phyloP scores from a whole-genome alignment of 2,797 vertebrate species.

The Agapornis canus region DNA sequence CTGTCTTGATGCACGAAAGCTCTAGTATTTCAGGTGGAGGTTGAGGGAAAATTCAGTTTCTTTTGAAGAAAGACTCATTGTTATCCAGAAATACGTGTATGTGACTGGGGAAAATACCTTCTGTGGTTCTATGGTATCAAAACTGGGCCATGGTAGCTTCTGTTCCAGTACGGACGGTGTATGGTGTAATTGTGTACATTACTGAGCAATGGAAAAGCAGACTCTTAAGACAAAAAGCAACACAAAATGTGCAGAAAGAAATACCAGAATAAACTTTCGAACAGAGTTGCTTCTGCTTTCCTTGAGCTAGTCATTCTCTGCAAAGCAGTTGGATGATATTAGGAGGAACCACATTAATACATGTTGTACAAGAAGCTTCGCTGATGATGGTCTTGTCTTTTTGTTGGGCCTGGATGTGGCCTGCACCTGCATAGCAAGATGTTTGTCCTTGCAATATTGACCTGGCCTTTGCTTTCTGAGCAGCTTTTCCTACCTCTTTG shows the following conservation, averaged over 20 bases:
- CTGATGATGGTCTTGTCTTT: background rate
- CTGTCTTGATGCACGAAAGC: background rate
- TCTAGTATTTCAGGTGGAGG: background rate
- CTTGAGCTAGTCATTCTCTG: background rate
- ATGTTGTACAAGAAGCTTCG: background rate
- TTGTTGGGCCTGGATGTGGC: background rate
- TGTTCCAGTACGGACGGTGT: background rate
- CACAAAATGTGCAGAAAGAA: background rate
- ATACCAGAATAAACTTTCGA: background rate
- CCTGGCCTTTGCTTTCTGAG: background rate
- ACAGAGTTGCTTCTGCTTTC: background rate
- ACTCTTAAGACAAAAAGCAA: background rate
- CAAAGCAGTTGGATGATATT: background rate
- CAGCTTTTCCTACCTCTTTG: background rate
- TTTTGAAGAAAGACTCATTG: background rate
- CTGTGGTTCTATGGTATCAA: background rate
- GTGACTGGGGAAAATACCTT: background rate
- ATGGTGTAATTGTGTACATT: rapidly evolving
- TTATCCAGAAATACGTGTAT: background rate
- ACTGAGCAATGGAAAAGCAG: background rate
- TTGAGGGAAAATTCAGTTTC: background rate
- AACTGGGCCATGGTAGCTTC: background rate
- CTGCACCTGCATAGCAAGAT: rapidly evolving
- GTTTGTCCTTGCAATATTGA: background rate
- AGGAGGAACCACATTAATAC: background rate